Evolutionary conservation across 2,888 invertebrate genomes (phyloP), one percentile per base, ranked within the genome.

Genomic region (Monochamus alternatus): DNA sequence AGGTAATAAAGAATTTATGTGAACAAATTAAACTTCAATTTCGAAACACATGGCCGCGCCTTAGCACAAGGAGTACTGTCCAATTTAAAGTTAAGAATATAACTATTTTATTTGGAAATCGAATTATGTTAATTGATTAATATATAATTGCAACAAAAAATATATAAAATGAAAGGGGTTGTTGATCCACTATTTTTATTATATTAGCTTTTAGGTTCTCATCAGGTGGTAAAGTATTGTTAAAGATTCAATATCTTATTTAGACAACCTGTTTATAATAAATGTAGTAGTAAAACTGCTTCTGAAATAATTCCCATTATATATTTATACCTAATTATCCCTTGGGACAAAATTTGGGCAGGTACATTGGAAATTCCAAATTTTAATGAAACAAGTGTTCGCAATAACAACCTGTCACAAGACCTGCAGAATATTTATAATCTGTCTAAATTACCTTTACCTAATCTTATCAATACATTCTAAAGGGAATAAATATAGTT

Each of bases 1-100:
- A 14, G 22, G 55, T 55, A n/a, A 55, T 55, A 55, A 55, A 55
- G 12, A 47, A 12, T 55, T n/a, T 55, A 55, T 55, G 55, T 55
- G 55, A 14, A 55, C 47, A 47, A 47, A 47, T 47, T 47, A 47
- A 47, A 47, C 12, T 47, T 47, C 12, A 47, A 12, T 47, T 47
- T 12, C 9, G 9, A 47, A 47, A 47, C 47, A 3, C 10, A 12
- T 12, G 12, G 12, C 47, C 12, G 47, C 10, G 47, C 47, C 47
- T 47, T 47, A 47, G 7, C 38, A 38, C 38, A 38, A 5, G 38
- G 38, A 38, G 4, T 38, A 38, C 2, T 38, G 38, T 38, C 4
- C 38, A 38, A 38, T 38, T 38, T 38, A 7, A 5, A 38, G 7
- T 38, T 38, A 38, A 38, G 7, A 38, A 38, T 38, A 5, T 5